Evolutionary conservation across 1,140 invertebrate species (phyloP).

Genomic region (Megalonaias nervosa): DNA sequence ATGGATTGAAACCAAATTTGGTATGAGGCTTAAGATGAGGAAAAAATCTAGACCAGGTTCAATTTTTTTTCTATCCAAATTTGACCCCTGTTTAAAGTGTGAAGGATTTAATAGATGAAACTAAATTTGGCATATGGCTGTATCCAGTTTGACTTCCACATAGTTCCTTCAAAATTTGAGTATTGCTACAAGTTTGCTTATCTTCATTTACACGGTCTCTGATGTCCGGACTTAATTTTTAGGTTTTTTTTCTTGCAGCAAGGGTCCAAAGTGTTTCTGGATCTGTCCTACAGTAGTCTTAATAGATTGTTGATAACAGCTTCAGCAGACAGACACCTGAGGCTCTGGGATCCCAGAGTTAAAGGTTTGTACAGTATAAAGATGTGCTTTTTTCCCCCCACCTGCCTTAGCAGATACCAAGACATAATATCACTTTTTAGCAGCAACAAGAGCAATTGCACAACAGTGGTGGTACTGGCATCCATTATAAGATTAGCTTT

Average conservation of each 20-base stretch:
- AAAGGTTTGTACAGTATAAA: constrained; percentile 77
- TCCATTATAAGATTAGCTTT: too few species aligned
- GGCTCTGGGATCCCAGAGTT: constrained; percentile 92
- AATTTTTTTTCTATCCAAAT: too few species aligned
- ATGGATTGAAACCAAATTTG: too few species aligned
- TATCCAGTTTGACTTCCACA: background rate
- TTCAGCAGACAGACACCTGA: constrained; percentile 90
- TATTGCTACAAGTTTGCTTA: background rate
- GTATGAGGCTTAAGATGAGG: too few species aligned
- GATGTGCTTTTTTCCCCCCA: background rate
- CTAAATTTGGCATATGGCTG: background rate
- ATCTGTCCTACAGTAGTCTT: constrained; percentile 85
- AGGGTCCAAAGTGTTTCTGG: constrained; percentile 94
- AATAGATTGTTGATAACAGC: constrained; percentile 85
- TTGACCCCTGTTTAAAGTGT: too few species aligned
- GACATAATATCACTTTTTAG: background rate
- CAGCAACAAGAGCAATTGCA: background rate
- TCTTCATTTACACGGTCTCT: background rate
- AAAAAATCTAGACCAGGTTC: too few species aligned
- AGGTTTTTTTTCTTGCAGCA: constrained; percentile 56
- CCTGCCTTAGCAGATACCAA: background rate
- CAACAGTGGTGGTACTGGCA: too few species aligned
- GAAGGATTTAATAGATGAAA: too few species aligned
- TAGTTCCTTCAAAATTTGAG: background rate
- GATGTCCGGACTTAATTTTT: constrained; percentile 5